Evolutionary conservation across 2,113 vertebrate genomes (phyloP), one percentile per base, ranked within the genome.

Genomic region (Podarcis cretensis): DNA sequence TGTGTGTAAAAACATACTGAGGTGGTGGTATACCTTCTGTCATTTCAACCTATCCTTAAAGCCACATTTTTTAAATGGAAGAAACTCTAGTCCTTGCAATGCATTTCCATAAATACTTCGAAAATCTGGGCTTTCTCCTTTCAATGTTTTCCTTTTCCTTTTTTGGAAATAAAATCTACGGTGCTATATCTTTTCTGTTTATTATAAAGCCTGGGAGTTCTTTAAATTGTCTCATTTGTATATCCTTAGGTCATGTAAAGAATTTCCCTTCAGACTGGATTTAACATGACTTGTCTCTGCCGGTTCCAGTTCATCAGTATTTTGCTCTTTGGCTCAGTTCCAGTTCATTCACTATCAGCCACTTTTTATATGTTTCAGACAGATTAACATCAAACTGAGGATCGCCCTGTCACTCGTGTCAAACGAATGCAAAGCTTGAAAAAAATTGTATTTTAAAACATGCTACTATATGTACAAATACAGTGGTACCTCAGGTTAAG

Each of bases 31-130:
- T 40, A 90, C 81, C 66, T 80, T 81, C 63, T 80, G 40, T 59
- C 68, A 66, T 27, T 0, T 0, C 77, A 85, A 68, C 40, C 69
- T 68, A 1, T 8, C 78, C 37, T 6, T 86, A 85, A 21, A 89
- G 69, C 9, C 76, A 69, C 43, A 71, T 27, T 90, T 82, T 89
- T 87, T 76, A 68, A 92, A 88, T 54, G 5, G 77, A 89, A 59
- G 90, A 91, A 76, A 48, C 91, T 88, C 5, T 75, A 80, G 1
- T 1, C 0, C 1, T 80, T 83, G 83, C 83, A 35, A 66, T 86
- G 68, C 84, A 21, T 57, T 37, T 78, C 87, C 75, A 81, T 35
- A 23, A 35, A 76, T 83, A 75, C 66, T 27, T 74, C 3, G 6
- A 75, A 63, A 63, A 88, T 16, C 73, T 65, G 79, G n/a, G 54